Percentiles rank a stretch among this genome's conserved stretches.
phyloP scores from a whole-genome alignment of 2,797 vertebrate species.

The Chaunax sp. region DNA sequence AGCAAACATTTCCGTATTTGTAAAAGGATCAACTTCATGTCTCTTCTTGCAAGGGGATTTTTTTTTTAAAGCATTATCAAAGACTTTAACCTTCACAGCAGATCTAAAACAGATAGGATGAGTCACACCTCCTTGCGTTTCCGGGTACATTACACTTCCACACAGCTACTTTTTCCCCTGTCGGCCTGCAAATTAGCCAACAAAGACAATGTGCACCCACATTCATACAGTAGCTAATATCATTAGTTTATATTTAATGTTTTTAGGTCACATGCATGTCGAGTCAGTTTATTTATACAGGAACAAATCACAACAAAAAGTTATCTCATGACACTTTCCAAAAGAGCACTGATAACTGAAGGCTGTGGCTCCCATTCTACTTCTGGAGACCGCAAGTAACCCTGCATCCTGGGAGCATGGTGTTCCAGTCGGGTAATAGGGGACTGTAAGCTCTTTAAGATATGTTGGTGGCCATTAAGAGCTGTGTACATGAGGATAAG shows the following conservation, averaged over 20 bases:
- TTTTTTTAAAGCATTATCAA: constrained; percentile 1
- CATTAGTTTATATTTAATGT: background rate
- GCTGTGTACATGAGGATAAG: too few relatives aligned
- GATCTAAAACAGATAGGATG: constrained; percentile 15
- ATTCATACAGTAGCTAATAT: background rate
- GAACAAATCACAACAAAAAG: too few relatives aligned
- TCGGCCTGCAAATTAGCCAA: constrained; percentile 1
- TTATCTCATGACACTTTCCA: too few relatives aligned
- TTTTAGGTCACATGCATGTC: background rate
- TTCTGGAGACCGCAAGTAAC: too few relatives aligned
- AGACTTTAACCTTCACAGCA: background rate
- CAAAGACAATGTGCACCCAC: background rate
- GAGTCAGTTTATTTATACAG: too few relatives aligned
- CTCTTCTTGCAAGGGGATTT: constrained; percentile 4
- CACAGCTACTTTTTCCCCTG: constrained; percentile 10
- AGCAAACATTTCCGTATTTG: background rate
- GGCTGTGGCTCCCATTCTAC: too few relatives aligned
- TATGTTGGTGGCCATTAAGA: too few relatives aligned
- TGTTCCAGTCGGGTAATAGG: too few relatives aligned
- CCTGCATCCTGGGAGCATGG: too few relatives aligned
- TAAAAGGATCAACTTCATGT: constrained; percentile 4
- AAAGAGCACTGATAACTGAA: too few relatives aligned
- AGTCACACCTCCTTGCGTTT: constrained; percentile 43
- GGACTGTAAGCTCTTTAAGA: too few relatives aligned
- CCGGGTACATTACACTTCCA: background rate